phyloP scores from a whole-genome alignment of 1,140 invertebrate genomes.

The Periplaneta americana region DNA sequence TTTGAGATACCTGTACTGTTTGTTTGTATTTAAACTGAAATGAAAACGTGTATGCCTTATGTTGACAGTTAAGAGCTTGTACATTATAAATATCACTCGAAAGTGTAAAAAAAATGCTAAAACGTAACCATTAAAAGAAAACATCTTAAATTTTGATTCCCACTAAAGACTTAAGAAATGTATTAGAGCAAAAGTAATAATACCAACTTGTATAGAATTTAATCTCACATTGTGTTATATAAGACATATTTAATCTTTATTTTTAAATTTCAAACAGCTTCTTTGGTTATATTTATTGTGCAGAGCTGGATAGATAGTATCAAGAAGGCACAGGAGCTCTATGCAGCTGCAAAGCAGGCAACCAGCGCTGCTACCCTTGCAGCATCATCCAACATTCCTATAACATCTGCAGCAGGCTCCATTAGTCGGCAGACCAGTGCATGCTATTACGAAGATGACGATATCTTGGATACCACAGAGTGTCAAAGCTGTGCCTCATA shows the following conservation, averaged over 20 bases:
- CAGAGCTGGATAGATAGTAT: conserved; percentile 58
- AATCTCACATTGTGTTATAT: no score
- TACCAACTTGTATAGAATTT: no score
- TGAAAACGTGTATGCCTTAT: no score
- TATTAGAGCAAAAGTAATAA: no score
- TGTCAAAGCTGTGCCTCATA: conserved; percentile 14
- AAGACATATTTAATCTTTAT: neutral
- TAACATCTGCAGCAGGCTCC: neutral
- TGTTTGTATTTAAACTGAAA: no score
- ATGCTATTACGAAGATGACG: conserved; percentile 33
- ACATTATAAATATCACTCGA: no score
- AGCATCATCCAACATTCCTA: conserved; percentile 6
- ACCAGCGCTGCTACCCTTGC: conserved; percentile 18
- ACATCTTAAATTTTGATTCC: no score
- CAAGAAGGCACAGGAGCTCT: conserved; percentile 57
- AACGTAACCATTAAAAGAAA: neutral
- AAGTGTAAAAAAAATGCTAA: neutral
- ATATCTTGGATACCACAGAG: conserved; percentile 30
- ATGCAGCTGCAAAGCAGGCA: conserved; percentile 49
- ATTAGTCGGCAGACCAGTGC: conserved; percentile 25
- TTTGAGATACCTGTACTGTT: no score
- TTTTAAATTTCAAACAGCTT: neutral
- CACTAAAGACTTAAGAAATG: no score
- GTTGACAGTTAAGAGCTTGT: no score
- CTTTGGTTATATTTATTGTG: conserved; percentile 12